Conservation (phyloP, 2,113 vertebrate species). For the Lota lota region DNA sequence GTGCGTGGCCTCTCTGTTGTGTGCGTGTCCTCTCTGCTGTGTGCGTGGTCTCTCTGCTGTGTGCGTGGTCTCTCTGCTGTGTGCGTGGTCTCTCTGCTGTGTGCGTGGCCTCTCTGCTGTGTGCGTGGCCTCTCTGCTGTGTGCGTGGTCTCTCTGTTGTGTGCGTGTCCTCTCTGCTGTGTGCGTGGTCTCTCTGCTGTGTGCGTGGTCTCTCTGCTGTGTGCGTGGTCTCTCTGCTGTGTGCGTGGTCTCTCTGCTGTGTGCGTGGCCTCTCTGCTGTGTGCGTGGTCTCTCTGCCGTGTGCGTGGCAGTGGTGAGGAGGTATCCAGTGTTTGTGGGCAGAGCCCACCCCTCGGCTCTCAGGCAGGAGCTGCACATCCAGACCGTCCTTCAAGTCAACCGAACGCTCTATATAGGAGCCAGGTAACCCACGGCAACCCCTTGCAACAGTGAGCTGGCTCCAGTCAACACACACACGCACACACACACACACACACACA, state of each 20-base stretch:
- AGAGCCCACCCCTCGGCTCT: constrained; percentile 74
- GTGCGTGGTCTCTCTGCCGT: constrained; percentile 2
- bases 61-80: not conserved
- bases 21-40: not conserved
- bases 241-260: not conserved
- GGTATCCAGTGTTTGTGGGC: constrained; percentile 89
- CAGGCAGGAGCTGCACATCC: constrained; percentile 82
- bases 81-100: not conserved
- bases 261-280: not conserved
- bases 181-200: too few relatives aligned
- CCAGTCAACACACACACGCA: too few relatives aligned
- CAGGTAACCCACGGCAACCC: constrained; percentile 78
- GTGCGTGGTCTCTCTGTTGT: too few relatives aligned
- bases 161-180: not conserved
- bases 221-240: not conserved
- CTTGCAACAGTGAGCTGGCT: constrained; percentile 45
- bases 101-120: not conserved
- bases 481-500: too few relatives aligned
- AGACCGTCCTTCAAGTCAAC: constrained; percentile 90
- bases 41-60: not conserved
- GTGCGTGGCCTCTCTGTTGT: constrained; percentile 3
- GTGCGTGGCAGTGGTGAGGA: constrained; percentile 77
- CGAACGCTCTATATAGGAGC: constrained; percentile 92
- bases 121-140: not conserved
- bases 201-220: not conserved